phyloP scores from a whole-genome alignment of 2,797 vertebrate species.

The Scolopax bukidnonensis region DNA sequence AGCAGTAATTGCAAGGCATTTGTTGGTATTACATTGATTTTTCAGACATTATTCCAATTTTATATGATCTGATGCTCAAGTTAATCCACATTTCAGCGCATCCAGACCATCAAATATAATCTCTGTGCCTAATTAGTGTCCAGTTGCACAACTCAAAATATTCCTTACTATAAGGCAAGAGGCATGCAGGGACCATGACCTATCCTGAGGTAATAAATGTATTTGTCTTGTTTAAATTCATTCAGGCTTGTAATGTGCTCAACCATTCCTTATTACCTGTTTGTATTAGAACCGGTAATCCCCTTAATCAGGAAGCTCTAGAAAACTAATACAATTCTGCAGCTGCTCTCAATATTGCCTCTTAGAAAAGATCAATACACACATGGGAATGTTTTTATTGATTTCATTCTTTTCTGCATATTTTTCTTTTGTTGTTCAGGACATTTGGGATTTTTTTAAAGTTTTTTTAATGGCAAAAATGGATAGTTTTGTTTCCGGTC shows the following conservation, averaged over 20 bases:
- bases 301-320: slow-evolving; percentile 23
- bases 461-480: neutral
- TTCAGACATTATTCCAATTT: neutral
- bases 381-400: neutral
- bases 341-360: neutral
- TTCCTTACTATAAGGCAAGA: neutral
- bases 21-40: neutral
- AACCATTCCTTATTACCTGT: slow-evolving; percentile 9
- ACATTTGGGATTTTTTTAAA: neutral
- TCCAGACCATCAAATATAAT: neutral
- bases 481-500: neutral
- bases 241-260: slow-evolving; percentile 4
- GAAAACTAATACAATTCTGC: neutral
- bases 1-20: neutral
- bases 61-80: neutral
- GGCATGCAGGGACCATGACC: neutral
- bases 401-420: neutral
- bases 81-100: neutral
- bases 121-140: neutral
- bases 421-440: neutral
- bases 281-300: neutral
- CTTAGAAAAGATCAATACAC: neutral
- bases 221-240: slow-evolving; percentile 32
- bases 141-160: neutral
- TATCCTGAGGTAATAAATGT: neutral